These are phyloP conservation scores for Etheostoma cragini DNA, from an alignment of 2,113 vertebrate genomes.

Conservation along the genomic window DNA sequence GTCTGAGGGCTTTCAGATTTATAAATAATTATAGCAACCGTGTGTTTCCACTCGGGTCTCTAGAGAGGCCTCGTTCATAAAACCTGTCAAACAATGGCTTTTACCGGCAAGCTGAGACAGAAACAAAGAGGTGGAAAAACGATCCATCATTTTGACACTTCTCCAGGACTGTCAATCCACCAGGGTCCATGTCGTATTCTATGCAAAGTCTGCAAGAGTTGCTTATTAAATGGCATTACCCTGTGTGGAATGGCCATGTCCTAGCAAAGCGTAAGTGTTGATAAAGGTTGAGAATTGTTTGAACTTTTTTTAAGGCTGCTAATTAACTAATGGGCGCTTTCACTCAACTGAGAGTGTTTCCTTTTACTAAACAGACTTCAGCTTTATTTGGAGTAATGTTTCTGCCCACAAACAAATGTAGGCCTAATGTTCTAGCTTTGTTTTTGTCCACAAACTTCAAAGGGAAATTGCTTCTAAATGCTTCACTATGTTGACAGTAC, in stretches of 20 bases:
- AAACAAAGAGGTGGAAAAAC: conserved; percentile 36
- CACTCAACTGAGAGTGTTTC: background rate
- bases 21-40: conserved; percentile 35
- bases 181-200: background rate
- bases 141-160: conserved; percentile 56
- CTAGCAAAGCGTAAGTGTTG: background rate
- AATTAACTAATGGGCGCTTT: background rate
- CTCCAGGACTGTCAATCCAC: conserved; percentile 14
- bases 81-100: conserved; percentile 49
- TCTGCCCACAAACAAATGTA: background rate
- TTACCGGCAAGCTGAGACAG: conserved; percentile 36
- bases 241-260: background rate
- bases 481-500: background rate
- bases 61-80: conserved; percentile 38
- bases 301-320: background rate
- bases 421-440: background rate
- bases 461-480: background rate
- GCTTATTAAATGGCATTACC: background rate
- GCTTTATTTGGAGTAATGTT: background rate
- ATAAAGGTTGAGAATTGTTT: background rate
- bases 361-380: background rate
- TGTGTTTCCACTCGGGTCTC: conserved; percentile 42
- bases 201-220: background rate
- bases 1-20: conserved; percentile 28
- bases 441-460: background rate